phyloP scores from a whole-genome alignment of 2,888 invertebrate species.

The Sarcophaga rosellei region DNA sequence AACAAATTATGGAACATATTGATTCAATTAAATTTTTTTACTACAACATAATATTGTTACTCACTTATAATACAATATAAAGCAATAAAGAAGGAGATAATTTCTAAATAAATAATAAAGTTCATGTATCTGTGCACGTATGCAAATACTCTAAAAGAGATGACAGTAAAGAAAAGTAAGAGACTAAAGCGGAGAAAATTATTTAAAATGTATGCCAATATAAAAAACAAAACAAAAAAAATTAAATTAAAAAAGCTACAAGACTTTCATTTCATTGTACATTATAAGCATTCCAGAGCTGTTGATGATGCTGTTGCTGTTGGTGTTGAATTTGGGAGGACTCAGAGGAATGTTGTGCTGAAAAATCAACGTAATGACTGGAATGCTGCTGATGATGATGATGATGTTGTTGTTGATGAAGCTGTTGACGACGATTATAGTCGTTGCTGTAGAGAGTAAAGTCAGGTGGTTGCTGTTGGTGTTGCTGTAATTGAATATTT shows the following conservation, averaged over 20 bases:
- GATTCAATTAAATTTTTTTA: neutral
- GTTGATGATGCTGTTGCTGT: slow-evolving; percentile 54
- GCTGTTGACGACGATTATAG: slow-evolving; percentile 21
- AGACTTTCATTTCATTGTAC: slow-evolving; percentile 57
- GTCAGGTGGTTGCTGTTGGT: slow-evolving; percentile 39
- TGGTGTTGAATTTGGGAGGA: slow-evolving; percentile 53
- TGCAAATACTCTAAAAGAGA: neutral
- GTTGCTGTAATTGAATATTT: slow-evolving; percentile 45
- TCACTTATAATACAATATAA: neutral
- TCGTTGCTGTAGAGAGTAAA: slow-evolving; percentile 35
- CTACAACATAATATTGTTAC: neutral
- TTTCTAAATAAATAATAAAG: neutral
- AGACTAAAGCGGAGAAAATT: neutral
- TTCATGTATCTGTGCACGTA: neutral
- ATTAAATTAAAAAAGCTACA: slow-evolving; percentile 55
- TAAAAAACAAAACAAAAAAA: slow-evolving; percentile 23
- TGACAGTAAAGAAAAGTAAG: too few species aligned
- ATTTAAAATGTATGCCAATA: neutral
- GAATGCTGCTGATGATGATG: slow-evolving; percentile 10
- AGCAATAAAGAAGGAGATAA: neutral
- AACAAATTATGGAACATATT: neutral
- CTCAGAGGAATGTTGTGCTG: slow-evolving; percentile 17
- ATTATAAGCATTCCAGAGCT: slow-evolving; percentile 57
- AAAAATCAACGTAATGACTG: slow-evolving; percentile 14
- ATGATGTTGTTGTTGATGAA: neutral